Evolutionary conservation across 2,888 invertebrate species (phyloP).

Genomic region (Tipula helvola): DNA sequence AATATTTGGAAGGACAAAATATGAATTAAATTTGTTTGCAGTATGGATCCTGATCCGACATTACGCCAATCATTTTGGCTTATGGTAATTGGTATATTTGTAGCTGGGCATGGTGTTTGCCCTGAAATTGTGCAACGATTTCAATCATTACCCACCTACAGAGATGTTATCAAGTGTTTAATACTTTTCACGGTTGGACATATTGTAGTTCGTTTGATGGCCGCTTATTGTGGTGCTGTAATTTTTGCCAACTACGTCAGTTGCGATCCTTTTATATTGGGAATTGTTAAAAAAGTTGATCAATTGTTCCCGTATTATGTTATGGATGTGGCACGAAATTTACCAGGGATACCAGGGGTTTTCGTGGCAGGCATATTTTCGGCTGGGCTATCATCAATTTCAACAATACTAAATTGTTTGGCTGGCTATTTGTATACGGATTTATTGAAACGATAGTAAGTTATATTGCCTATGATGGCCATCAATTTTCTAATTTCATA

Average conservation of each 20-base stretch:
- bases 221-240: conserved; percentile 45
- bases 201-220: conserved; percentile 41
- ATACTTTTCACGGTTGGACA: conserved; percentile 35
- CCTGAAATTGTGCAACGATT: conserved; percentile 49
- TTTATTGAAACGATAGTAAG: conserved; percentile 36
- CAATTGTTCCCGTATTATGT: conserved; percentile 61
- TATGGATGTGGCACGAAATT: conserved; percentile 49
- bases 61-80: conserved; percentile 48
- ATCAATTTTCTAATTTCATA: neutral
- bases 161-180: conserved; percentile 33
- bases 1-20: neutral
- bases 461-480: neutral
- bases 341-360: conserved; percentile 60
- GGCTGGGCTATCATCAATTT: conserved; percentile 56
- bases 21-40: conserved; percentile 24
- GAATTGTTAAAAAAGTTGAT: conserved; percentile 42
- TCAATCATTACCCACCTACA: conserved; percentile 43
- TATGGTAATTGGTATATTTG: conserved; percentile 44
- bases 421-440: conserved; percentile 53
- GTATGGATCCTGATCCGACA: conserved; percentile 46
- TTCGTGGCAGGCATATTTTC: conserved; percentile 64
- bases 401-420: conserved; percentile 48
- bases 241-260: conserved; percentile 50
- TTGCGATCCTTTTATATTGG: conserved; percentile 49
- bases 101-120: conserved; percentile 42